Evolutionary conservation across 2,888 invertebrate genomes (phyloP).

Genomic region (Hesperia comma): DNA sequence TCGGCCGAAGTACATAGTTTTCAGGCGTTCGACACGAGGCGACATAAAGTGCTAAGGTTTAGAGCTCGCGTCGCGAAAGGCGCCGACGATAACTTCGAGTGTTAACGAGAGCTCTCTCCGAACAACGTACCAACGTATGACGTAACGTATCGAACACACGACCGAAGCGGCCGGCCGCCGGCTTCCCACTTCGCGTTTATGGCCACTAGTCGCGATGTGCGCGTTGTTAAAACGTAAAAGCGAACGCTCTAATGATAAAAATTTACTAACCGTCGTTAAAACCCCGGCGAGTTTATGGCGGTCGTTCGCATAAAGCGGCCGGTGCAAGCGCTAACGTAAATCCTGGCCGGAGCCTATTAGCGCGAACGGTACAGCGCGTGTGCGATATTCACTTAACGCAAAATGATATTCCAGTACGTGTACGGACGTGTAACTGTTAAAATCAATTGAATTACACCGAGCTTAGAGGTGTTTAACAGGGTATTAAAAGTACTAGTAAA

Average conservation of each 20-base stretch:
- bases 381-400: conserved; percentile 56
- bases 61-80: conserved; percentile 48
- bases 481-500: too few species aligned
- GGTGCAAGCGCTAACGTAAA: conserved; percentile 70
- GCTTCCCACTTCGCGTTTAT: conserved; percentile 43
- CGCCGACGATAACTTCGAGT: conserved; percentile 64
- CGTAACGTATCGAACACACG: conserved; percentile 40
- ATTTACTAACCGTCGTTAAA: conserved; percentile 78
- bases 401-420: conserved; percentile 39
- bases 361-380: conserved; percentile 78
- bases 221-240: conserved; percentile 42
- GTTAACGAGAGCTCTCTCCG: conserved; percentile 53
- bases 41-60: conserved; percentile 61
- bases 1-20: conserved; percentile 38
- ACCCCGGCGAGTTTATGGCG: conserved; percentile 68
- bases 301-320: conserved; percentile 69
- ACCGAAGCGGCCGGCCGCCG: conserved; percentile 41
- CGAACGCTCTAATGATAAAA: conserved; percentile 72
- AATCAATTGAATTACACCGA: conserved; percentile 39
- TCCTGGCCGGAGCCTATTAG: conserved; percentile 77
- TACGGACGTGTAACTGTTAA: conserved; percentile 58
- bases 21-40: conserved; percentile 48
- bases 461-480: neutral
- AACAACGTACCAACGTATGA: too few species aligned
- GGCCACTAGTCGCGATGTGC: conserved; percentile 46